Conservation (phyloP, 1,140 invertebrate species). For the Dolichoris vasculosae region DNA sequence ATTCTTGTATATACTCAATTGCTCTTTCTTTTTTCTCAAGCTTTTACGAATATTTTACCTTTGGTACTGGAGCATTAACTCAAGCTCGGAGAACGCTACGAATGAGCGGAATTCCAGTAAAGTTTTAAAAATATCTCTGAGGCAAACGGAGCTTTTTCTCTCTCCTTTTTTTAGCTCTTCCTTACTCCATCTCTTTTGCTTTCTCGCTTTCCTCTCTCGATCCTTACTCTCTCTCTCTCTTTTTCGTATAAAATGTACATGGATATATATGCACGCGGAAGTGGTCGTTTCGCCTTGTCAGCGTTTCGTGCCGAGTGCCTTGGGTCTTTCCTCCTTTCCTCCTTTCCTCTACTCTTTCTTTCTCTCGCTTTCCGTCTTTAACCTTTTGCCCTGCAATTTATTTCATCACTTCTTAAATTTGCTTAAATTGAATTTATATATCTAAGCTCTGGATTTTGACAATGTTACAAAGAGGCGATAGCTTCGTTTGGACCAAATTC, state of each 20-base stretch:
- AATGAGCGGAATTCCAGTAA: slow-evolving; percentile 41
- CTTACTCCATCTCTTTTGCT: background rate
- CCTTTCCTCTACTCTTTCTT: slow-evolving; percentile 1
- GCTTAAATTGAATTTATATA: slow-evolving; percentile 40
- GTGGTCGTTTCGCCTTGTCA: slow-evolving; percentile 51
- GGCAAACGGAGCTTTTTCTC: background rate
- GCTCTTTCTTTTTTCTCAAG: background rate
- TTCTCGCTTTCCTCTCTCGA: too few relatives aligned
- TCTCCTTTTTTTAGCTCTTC: background rate
- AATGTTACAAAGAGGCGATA: background rate
- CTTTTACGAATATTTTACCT: slow-evolving; percentile 11
- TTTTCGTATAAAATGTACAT: slow-evolving; percentile 12
- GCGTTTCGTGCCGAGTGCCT: slow-evolving; percentile 35
- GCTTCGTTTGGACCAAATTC: background rate
- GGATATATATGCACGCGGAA: background rate
- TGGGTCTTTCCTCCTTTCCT: background rate
- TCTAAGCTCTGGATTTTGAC: background rate
- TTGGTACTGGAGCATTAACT: slow-evolving; percentile 14
- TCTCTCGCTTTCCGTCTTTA: background rate
- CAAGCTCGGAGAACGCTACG: slow-evolving; percentile 24
- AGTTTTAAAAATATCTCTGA: slow-evolving; percentile 47
- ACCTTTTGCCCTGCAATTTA: slow-evolving; percentile 24
- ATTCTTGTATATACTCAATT: slow-evolving; percentile 5
- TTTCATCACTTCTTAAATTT: slow-evolving; percentile 39
- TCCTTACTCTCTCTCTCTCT: background rate